These are phyloP conservation scores for Herminia tarsipennalis DNA, from an alignment of 2,888 invertebrate genomes.

Conservation along the genomic window DNA sequence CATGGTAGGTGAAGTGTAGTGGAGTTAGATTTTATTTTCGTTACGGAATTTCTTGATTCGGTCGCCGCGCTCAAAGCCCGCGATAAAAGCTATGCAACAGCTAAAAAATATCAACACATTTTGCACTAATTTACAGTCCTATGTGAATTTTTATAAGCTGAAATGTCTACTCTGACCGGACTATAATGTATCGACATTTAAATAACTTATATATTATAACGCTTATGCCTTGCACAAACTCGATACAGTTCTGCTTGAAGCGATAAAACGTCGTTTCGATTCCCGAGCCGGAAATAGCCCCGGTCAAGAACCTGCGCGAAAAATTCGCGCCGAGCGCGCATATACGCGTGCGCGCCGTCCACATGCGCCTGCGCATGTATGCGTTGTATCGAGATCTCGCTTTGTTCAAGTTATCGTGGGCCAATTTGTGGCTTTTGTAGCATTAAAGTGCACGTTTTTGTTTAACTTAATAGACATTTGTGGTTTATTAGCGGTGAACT, in stretches of 20 bases:
- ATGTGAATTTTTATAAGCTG: too few species aligned
- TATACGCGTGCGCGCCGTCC: slow-evolving; percentile 11
- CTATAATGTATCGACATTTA: too few species aligned
- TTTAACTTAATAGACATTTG: neutral
- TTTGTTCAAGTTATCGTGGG: slow-evolving; percentile 6
- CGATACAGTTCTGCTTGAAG: slow-evolving; percentile 45
- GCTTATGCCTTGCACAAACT: slow-evolving; percentile 5
- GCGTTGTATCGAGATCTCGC: slow-evolving; percentile 1
- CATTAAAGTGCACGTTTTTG: slow-evolving; percentile 1
- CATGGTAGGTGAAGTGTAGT: too few species aligned
- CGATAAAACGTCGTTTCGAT: slow-evolving; percentile 67
- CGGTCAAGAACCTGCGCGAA: slow-evolving; percentile 72
- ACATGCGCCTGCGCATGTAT: neutral
- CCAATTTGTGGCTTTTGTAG: slow-evolving; percentile 6
- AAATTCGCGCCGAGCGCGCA: slow-evolving; percentile 45
- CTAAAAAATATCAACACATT: too few species aligned
- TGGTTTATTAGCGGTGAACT: neutral
- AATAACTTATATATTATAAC: too few species aligned
- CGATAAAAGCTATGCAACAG: too few species aligned
- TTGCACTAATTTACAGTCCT: too few species aligned
- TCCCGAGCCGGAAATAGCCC: slow-evolving; percentile 70
- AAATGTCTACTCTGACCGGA: too few species aligned
- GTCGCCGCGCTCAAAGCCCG: too few species aligned
- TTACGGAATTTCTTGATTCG: too few species aligned
- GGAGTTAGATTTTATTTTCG: too few species aligned